These are phyloP conservation scores for Bergia sp. DNA, from an alignment of 92 coral and sea anemone genomes.

Conservation along the genomic window DNA sequence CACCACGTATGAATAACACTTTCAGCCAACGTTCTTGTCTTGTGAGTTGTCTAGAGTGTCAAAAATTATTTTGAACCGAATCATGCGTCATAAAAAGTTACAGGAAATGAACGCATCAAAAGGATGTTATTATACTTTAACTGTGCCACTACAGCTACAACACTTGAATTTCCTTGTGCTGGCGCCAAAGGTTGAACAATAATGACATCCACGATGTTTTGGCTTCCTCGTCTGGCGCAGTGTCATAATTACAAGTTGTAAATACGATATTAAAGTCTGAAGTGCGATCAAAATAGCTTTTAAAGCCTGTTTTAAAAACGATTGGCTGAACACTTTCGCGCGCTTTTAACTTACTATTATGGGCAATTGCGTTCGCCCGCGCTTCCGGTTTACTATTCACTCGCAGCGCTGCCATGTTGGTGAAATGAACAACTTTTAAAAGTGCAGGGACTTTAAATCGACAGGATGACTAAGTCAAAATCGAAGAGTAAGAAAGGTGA, in stretches of 20 bases:
- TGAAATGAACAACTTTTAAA: slow-evolving; percentile 2
- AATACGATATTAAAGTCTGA: not conserved
- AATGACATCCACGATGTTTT: not conserved
- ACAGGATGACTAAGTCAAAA: slow-evolving; percentile 93
- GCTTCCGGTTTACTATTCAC: slow-evolving; percentile 46
- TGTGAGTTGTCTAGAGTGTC: slow-evolving; percentile 44
- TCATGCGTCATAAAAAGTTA: slow-evolving; percentile 35
- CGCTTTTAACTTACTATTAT: slow-evolving; percentile 76
- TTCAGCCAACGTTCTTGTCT: slow-evolving; percentile 27
- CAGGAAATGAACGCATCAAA: slow-evolving; percentile 53
- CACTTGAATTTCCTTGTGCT: slow-evolving; percentile 20
- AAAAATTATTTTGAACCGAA: slow-evolving; percentile 20
- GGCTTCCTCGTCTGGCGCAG: slow-evolving; percentile 8
- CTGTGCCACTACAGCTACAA: slow-evolving; percentile 14
- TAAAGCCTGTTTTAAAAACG: slow-evolving; percentile 39
- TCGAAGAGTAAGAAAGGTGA: slow-evolving; percentile 87
- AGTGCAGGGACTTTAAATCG: not conserved
- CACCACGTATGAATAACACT: slow-evolving; percentile 26
- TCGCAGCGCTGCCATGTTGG: slow-evolving; percentile 7
- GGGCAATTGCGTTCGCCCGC: slow-evolving; percentile 50
- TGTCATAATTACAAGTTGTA: slow-evolving; percentile 10
- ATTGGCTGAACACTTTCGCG: slow-evolving; percentile 74
- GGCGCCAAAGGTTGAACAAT: slow-evolving; percentile 13
- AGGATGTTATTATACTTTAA: slow-evolving; percentile 61
- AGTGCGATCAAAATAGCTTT: slow-evolving; percentile 24